Evolutionary conservation across 2,888 invertebrate genomes (phyloP).

Genomic region (Drosophila mercatorum): DNA sequence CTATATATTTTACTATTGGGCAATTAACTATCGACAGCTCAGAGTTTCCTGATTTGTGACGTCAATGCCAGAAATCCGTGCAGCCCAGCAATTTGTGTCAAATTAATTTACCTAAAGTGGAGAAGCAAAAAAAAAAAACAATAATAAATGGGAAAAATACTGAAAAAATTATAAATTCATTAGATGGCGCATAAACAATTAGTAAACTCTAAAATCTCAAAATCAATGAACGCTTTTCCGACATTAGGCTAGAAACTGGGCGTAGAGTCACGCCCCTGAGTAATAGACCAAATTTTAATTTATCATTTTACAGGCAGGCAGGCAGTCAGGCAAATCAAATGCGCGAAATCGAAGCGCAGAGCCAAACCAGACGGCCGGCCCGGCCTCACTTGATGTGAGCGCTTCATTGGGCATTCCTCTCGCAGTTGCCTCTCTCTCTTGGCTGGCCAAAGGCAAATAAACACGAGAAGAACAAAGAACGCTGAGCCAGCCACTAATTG

Average conservation of each 20-base stretch:
- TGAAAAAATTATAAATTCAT: conserved; percentile 65
- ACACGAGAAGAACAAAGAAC: conserved; percentile 61
- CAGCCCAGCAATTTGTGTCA: conserved; percentile 57
- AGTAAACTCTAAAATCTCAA: conserved; percentile 35
- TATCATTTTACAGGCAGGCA: conserved; percentile 53
- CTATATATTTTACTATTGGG: not conserved
- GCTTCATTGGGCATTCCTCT: conserved; percentile 13
- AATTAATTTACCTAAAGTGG: conserved; percentile 62
- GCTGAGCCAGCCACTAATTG: conserved; percentile 59
- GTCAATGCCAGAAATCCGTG: conserved; percentile 43
- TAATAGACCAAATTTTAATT: conserved; percentile 41
- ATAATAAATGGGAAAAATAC: not conserved
- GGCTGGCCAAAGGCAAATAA: conserved; percentile 60
- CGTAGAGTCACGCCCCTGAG: conserved; percentile 23
- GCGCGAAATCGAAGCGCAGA: conserved; percentile 52
- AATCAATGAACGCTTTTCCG: conserved; percentile 61
- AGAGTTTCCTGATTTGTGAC: conserved; percentile 7
- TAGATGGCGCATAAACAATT: conserved; percentile 62
- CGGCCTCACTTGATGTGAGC: conserved; percentile 40
- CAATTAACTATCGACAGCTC: not conserved
- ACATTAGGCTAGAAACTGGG: conserved; percentile 44
- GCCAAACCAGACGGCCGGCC: conserved; percentile 58
- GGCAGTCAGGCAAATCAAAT: conserved; percentile 45
- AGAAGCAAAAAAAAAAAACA: conserved; percentile 4
- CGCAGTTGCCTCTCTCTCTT: not conserved